These are phyloP conservation scores for Scopus umbretta DNA, from an alignment of 2,113 vertebrate genomes.

Conservation along the genomic window DNA sequence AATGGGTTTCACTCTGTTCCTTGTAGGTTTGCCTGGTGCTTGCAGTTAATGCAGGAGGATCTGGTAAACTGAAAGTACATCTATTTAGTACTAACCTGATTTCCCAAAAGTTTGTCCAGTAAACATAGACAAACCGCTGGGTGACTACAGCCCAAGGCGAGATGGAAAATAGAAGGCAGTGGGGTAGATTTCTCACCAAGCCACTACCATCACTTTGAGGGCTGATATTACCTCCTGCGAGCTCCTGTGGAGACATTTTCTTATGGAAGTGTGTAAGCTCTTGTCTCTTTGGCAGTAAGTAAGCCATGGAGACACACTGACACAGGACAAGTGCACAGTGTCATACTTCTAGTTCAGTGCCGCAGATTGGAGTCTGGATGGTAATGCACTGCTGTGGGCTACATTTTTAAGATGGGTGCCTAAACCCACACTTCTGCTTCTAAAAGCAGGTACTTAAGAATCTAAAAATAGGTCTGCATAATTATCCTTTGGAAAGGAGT, in stretches of 20 bases:
- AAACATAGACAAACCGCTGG: background rate
- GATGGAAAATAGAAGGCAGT: background rate
- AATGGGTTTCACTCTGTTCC: background rate
- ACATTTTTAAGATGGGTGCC: background rate
- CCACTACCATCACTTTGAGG: background rate
- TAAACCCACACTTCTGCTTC: constrained; percentile 20
- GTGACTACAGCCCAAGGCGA: background rate
- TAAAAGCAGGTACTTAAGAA: constrained; percentile 54
- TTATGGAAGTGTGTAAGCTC: background rate
- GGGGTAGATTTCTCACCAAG: background rate
- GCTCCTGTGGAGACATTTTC: background rate
- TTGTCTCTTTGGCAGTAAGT: background rate
- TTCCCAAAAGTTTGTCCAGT: background rate
- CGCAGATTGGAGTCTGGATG: background rate
- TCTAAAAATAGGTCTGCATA: constrained; percentile 48
- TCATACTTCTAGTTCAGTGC: background rate
- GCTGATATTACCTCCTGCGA: background rate
- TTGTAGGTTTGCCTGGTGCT: background rate
- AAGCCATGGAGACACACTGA: background rate
- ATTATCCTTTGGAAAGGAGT: constrained; percentile 53
- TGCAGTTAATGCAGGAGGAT: background rate
- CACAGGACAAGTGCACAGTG: background rate
- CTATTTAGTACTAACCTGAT: background rate
- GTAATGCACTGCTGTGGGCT: background rate
- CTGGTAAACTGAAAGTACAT: background rate